A percentile compares a stretch with the other conserved stretches of the same genome.
phyloP scores from a whole-genome alignment of 2,888 invertebrate species.

The Cerastis leucographa region DNA sequence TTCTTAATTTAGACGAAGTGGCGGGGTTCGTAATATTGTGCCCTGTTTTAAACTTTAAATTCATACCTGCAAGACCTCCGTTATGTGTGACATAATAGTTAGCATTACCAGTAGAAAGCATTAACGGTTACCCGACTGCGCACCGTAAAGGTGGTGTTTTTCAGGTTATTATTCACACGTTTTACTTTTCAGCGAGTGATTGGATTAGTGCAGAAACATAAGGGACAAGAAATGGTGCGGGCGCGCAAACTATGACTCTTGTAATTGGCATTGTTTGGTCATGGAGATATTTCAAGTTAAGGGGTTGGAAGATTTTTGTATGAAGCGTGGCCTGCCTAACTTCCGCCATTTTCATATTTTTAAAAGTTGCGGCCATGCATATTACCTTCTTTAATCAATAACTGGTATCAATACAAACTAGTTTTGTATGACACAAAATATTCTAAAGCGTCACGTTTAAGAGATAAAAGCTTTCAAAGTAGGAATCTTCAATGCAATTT shows the following conservation, averaged over 20 bases:
- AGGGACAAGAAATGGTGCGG: background rate
- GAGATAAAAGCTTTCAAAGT: too few species aligned
- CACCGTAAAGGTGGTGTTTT: conserved; percentile 31
- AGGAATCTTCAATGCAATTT: too few species aligned
- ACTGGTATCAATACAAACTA: too few species aligned
- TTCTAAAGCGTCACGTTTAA: too few species aligned
- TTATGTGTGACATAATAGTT: background rate
- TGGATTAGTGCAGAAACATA: conserved; percentile 44
- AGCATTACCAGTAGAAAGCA: conserved; percentile 51
- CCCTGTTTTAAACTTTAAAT: background rate
- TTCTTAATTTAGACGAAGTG: background rate
- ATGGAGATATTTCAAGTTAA: too few species aligned
- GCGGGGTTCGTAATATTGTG: background rate
- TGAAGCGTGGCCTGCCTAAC: too few species aligned
- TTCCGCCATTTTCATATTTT: too few species aligned
- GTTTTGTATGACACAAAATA: too few species aligned
- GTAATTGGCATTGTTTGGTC: background rate
- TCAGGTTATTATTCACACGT: conserved; percentile 51
- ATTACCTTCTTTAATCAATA: too few species aligned
- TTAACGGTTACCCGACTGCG: conserved; percentile 39
- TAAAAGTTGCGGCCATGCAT: too few species aligned
- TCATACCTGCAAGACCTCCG: background rate
- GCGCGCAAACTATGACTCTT: background rate
- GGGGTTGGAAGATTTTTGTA: too few species aligned
- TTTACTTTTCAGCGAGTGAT: conserved; percentile 51